Evolutionary conservation across 2,797 vertebrate species (phyloP).

Genomic region (Amblyraja radiata): DNA sequence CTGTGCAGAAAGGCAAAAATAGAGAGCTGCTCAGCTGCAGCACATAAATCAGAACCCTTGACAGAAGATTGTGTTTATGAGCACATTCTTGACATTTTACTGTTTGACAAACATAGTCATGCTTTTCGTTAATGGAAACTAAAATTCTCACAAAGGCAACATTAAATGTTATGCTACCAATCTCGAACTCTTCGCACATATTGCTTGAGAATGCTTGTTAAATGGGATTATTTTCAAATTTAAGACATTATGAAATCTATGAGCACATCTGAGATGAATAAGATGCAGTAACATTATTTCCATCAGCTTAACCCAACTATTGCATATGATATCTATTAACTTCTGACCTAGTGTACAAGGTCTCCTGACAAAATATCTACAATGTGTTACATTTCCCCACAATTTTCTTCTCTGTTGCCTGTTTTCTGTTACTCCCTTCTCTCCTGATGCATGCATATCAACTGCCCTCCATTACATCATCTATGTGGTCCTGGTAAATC

Average conservation of each 20-base stretch:
- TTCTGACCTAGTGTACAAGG: not conserved
- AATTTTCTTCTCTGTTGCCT: not conserved
- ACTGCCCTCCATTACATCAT: not conserved
- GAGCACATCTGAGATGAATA: not conserved
- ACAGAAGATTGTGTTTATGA: constrained; percentile 22
- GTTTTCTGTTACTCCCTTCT: not conserved
- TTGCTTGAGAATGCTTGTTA: not conserved
- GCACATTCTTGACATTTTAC: constrained; percentile 14
- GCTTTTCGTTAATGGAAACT: not conserved
- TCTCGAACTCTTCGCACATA: not conserved
- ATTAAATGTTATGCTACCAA: not conserved
- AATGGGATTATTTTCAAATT: not conserved
- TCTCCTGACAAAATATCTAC: not conserved
- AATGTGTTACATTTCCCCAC: not conserved
- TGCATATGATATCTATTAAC: not conserved
- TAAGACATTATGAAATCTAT: not conserved
- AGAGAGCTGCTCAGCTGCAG: constrained; percentile 29
- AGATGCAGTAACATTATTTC: constrained; percentile 25
- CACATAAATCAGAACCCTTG: constrained; percentile 32
- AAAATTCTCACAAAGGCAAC: constrained; percentile 18
- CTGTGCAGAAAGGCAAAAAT: constrained; percentile 21
- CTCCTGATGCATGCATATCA: not conserved
- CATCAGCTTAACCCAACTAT: not conserved
- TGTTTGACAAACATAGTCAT: constrained; percentile 19
- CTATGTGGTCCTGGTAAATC: not conserved